phyloP scores from a whole-genome alignment of 2,797 vertebrate genomes.

The Babyrousa celebensis region DNA sequence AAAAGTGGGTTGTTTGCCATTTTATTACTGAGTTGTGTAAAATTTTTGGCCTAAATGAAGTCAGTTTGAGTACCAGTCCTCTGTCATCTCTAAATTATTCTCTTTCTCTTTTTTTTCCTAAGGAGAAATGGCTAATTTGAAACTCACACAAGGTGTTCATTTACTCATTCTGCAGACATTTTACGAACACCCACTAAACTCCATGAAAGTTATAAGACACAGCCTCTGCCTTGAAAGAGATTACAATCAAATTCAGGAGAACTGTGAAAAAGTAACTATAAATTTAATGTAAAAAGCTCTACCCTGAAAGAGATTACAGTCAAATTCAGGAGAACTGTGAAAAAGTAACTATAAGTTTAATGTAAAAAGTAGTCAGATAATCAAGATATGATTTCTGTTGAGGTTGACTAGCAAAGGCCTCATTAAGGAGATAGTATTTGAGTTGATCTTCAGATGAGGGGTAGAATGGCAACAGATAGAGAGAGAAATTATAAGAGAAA shows the following conservation, averaged over 20 bases:
- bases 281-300: slow-evolving; percentile 30
- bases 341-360: slow-evolving; percentile 26
- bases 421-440: neutral
- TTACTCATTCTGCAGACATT: slow-evolving; percentile 22
- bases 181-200: neutral
- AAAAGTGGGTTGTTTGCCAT: neutral
- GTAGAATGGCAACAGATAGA: neutral
- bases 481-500: neutral
- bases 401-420: neutral
- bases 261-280: slow-evolving; percentile 16
- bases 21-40: slow-evolving; percentile 39
- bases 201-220: neutral
- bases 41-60: slow-evolving; percentile 17
- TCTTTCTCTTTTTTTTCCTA: slow-evolving; percentile 13
- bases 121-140: slow-evolving; percentile 1
- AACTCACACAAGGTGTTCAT: neutral
- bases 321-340: slow-evolving; percentile 24
- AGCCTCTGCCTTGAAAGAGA: slow-evolving; percentile 6
- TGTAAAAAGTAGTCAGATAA: slow-evolving; percentile 34
- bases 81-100: neutral
- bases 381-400: neutral
- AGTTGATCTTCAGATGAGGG: neutral
- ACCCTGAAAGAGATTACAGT: slow-evolving; percentile 13
- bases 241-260: slow-evolving; percentile 34
- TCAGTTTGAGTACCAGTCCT: neutral